phyloP scores from a whole-genome alignment of 2,888 invertebrate species.

The Caradrina clavipalpis region DNA sequence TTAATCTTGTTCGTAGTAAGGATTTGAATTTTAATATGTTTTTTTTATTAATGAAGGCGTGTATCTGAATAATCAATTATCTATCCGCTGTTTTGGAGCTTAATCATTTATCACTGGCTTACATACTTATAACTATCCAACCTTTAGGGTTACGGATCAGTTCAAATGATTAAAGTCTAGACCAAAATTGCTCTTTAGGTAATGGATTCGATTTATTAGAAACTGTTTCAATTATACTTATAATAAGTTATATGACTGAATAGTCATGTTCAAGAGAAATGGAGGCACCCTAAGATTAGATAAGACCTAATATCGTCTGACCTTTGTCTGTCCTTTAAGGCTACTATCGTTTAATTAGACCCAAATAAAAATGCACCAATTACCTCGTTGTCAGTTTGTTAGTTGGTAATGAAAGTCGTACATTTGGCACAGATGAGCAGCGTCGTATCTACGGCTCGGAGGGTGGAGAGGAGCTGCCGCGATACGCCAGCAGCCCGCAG shows the following conservation, averaged over 20 bases:
- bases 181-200: constrained; percentile 4
- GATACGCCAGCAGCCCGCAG: constrained; percentile 90
- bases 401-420: constrained; percentile 13
- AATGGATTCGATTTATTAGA: constrained; percentile 35
- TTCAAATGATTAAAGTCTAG: constrained; percentile 14
- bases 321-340: constrained; percentile 6
- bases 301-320: constrained; percentile 22
- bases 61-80: background rate
- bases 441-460: constrained; percentile 94
- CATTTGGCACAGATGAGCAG: constrained; percentile 89
- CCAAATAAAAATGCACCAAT: background rate
- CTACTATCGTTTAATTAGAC: too few species aligned
- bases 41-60: constrained; percentile 5
- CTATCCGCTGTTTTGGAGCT: background rate
- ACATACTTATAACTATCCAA: background rate
- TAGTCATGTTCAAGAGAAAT: constrained; percentile 31
- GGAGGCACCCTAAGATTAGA: constrained; percentile 20
- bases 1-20: constrained; percentile 59
- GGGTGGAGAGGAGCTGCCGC: constrained; percentile 91
- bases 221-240: constrained; percentile 33
- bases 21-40: constrained; percentile 51
- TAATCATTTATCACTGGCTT: constrained; percentile 17
- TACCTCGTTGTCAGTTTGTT: background rate
- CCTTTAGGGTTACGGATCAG: constrained; percentile 5
- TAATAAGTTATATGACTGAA: constrained; percentile 13